phyloP scores from a whole-genome alignment of 2,113 vertebrate genomes.

The Leptocoma aspasia region DNA sequence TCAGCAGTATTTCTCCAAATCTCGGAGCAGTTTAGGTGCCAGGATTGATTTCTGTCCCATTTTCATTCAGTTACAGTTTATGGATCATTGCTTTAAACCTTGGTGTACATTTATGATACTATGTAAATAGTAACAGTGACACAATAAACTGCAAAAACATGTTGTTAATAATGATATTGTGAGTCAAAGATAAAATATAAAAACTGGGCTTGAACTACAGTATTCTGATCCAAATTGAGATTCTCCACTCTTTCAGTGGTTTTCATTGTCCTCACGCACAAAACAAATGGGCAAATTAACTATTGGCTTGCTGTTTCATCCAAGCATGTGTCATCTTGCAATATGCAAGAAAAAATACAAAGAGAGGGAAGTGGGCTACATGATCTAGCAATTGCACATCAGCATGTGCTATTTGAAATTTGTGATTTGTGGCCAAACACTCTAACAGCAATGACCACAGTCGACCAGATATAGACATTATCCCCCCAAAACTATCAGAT shows the following conservation, averaged over 20 bases:
- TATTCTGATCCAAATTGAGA: neutral
- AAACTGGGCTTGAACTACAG: neutral
- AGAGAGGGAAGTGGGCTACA: neutral
- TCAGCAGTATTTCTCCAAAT: neutral
- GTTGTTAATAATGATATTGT: neutral
- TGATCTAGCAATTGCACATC: neutral
- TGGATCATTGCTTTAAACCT: neutral
- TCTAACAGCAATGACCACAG: neutral
- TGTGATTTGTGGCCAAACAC: neutral
- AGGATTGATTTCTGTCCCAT: neutral
- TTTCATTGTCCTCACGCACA: neutral
- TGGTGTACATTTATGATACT: neutral
- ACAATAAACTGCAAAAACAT: neutral
- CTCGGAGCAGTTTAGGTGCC: neutral
- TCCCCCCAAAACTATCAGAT: neutral
- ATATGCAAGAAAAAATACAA: neutral
- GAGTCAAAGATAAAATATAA: slow-evolving; percentile 32
- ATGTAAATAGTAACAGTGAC: neutral
- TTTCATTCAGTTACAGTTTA: neutral
- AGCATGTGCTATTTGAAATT: neutral
- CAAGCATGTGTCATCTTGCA: neutral
- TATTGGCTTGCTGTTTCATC: neutral
- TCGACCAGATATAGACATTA: neutral
- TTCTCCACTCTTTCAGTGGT: neutral
- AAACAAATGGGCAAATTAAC: neutral